A percentile compares a stretch with the other conserved stretches of the same genome.
These are phyloP conservation scores for Protobothrops flavoviridis DNA, from an alignment of 2,113 vertebrate species.

Conservation along the genomic window DNA sequence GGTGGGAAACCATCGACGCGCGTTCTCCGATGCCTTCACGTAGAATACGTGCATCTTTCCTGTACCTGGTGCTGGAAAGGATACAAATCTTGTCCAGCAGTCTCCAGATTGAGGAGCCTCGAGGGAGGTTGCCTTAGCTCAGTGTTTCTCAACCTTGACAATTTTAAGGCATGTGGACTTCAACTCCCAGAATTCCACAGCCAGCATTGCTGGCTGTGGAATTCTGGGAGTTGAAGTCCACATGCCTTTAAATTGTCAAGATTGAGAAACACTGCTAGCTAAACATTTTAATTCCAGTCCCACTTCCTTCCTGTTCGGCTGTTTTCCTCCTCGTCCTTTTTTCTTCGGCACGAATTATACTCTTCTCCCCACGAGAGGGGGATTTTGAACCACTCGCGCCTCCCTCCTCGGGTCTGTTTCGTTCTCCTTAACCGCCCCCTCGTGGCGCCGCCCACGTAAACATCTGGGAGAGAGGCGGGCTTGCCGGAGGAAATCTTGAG, in stretches of 20 bases:
- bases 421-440: not conserved
- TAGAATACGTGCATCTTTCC: not conserved
- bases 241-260: no score
- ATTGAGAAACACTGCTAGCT: not conserved
- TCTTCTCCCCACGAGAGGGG: not conserved
- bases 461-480: not conserved
- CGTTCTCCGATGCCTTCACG: not conserved
- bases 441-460: no score
- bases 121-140: not conserved
- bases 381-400: not conserved
- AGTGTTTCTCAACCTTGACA: no score
- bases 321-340: not conserved
- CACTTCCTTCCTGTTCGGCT: not conserved
- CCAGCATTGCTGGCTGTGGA: no score
- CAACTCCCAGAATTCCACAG: no score
- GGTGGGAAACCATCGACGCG: not conserved
- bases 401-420: no score
- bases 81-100: not conserved
- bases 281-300: not conserved
- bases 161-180: no score
- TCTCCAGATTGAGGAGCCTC: not conserved
- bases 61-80: not conserved
- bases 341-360: not conserved
- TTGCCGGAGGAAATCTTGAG: not conserved
- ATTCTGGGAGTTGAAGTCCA: no score